Evolutionary conservation across 2,113 vertebrate genomes (phyloP), one percentile per base, ranked within the genome.

Genomic region (Poecile atricapillus): DNA sequence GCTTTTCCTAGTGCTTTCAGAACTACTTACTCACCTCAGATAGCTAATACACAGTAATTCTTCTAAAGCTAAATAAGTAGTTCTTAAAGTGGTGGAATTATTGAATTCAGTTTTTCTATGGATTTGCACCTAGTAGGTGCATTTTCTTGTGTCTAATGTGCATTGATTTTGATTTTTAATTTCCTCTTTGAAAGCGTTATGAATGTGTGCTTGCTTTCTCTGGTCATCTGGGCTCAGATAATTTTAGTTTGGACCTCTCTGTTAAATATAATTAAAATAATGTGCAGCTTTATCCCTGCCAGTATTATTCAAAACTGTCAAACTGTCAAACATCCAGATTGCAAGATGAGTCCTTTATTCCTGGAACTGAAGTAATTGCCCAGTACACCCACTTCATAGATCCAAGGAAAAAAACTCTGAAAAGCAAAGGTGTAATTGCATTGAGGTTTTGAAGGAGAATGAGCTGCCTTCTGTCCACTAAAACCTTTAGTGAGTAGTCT

Each of bases 401-500:
- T 62, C 23, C 28, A 53, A n/a, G 20, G 16, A 7, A 43, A 56
- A 50, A 86, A 28, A 2, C 27, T 65, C 47, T 39, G 64, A 73
- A 50, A 73, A 68, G 30, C 23, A 37, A 23, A 87, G 22, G 35
- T 59, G 15, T 3, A 71, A 59, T 35, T 43, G 1, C 25, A 12
- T 55, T 68, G 67, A 79, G 41, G 43, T 33, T 65, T 14, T 91
- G 21, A 77, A 69, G 41, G 59, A 81, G 33, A 73, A 39, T 9
- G 19, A 89, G 31, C 19, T 1, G 0, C 39, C 22, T 55, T 83
- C 43, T 5, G 0, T 55, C 27, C 1, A 1, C 41, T 62, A 12
- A 62, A 80, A 33, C 13, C 25, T 89, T 73, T 47, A 68, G 14
- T 49, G 74, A 65, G 39, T 22, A 70, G 59, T 56, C 46, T 78